phyloP scores from a whole-genome alignment of 2,113 vertebrate genomes.

The Poeciliopsis turrubarensis region DNA sequence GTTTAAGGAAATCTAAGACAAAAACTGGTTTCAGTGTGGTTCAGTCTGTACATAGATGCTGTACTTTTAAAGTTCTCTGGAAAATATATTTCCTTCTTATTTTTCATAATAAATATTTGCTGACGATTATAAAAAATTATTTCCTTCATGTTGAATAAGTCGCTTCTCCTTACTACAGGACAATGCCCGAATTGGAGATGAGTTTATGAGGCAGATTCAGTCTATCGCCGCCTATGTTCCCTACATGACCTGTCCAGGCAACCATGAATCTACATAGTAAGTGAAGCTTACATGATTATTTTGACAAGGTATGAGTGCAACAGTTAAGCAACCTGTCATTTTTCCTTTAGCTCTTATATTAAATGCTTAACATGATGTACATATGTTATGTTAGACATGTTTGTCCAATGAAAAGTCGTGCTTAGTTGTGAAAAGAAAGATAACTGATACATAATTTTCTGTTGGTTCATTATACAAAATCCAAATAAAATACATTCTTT shows the following conservation, averaged over 20 bases:
- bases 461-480: neutral
- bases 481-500: neutral
- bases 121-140: constrained; percentile 15
- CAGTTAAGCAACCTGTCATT: too few species aligned
- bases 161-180: constrained; percentile 72
- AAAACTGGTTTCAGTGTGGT: constrained; percentile 39
- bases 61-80: constrained; percentile 49
- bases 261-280: constrained; percentile 87
- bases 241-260: constrained; percentile 91
- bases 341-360: too few species aligned
- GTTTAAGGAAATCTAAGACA: constrained; percentile 31
- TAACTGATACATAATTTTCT: neutral
- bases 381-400: too few species aligned
- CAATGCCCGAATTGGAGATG: constrained; percentile 84
- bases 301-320: too few species aligned
- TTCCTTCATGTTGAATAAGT: constrained; percentile 17
- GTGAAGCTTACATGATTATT: constrained; percentile 41
- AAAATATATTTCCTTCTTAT: constrained; percentile 15
- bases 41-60: constrained; percentile 39
- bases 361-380: too few species aligned
- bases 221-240: constrained; percentile 87
- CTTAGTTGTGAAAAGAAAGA: too few species aligned
- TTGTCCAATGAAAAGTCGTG: too few species aligned
- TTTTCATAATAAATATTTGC: neutral
- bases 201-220: constrained; percentile 88